Evolutionary conservation across 1,140 invertebrate genomes (phyloP), one percentile per base, ranked within the genome.

Genomic region (Penaeus indicus): DNA sequence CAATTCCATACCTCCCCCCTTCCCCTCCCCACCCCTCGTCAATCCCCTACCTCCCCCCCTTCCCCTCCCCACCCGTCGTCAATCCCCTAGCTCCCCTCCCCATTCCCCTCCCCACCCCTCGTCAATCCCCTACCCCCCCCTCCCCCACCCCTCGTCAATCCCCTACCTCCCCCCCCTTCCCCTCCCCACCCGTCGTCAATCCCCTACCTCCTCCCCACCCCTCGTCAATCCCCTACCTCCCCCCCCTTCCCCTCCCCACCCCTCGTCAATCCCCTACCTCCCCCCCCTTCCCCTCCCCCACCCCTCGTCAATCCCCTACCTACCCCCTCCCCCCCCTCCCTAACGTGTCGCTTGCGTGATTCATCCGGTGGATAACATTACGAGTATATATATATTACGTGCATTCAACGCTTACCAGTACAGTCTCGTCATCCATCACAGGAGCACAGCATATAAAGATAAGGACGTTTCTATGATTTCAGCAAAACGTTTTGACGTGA

Each of bases 401-500:
- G 72, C 25, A 32, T 21, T 75, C 27, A 27, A 32, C 42, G 27
- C 72, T 38, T 32, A 27, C 16, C 27, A 75, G 27, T 42, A 27
- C 21, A 16, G 25, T 38, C 32, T 54, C 63, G 42, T 42, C 54
- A 60, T 88, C 78, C 42, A 82, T 88, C 86, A 88, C 80, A 32
- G 62, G 62, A 75, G 79, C 79, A 60, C 64, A 27, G 27, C 63
- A n/a, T 63, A 60, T 82, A 64, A 84, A 88, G 89, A 90, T 90
- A 83, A 90, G 82, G 84, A 86, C 90, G 85, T 91, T 89, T 89
- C 88, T 89, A 91, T 91, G 90, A 91, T 89, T 89, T 91, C 88
- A 91, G 88, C 88, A 89, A 89, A 91, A 89, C 84, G 88, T 84
- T 89, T 86, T 89, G 90, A 91, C 90, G 86, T 91, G 90, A 91